phyloP scores from a whole-genome alignment of 2,888 invertebrate species.

The Tridacna gigas region DNA sequence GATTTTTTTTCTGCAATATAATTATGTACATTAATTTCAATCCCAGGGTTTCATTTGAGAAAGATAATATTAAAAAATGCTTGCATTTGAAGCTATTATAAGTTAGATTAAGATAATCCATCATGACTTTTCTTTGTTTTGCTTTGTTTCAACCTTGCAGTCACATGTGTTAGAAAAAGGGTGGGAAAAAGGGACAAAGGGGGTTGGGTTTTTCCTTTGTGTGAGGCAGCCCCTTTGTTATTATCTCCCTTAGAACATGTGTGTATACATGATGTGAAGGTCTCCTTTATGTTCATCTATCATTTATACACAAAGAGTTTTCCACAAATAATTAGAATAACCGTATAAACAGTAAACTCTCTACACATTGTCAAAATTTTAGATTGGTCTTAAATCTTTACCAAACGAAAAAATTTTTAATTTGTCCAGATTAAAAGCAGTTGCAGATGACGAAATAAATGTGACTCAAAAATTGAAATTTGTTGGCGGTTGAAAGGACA shows the following conservation, averaged over 20 bases:
- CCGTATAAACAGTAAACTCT: too few relatives aligned
- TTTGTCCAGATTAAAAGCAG: neutral
- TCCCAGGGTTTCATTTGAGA: too few relatives aligned
- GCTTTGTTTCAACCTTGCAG: neutral
- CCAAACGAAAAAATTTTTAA: neutral
- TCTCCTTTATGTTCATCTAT: neutral
- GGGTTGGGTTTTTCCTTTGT: constrained; percentile 18
- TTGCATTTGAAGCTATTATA: too few relatives aligned
- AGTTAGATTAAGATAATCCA: neutral
- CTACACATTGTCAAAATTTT: too few relatives aligned
- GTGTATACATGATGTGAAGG: constrained; percentile 2
- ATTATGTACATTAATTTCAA: too few relatives aligned
- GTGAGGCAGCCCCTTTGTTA: constrained; percentile 12
- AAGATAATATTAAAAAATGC: too few relatives aligned
- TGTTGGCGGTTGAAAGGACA: too few relatives aligned
- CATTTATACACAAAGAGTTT: too few relatives aligned
- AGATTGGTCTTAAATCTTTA: neutral
- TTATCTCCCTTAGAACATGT: constrained; percentile 21
- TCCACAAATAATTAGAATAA: too few relatives aligned
- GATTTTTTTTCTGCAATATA: too few relatives aligned
- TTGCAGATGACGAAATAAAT: neutral
- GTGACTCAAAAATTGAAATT: too few relatives aligned
- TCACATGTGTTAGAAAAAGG: constrained; percentile 3
- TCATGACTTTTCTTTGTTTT: constrained; percentile 6
- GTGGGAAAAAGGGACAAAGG: constrained; percentile 30